phyloP scores from a whole-genome alignment of 2,797 vertebrate species.

The Manis javanica region DNA sequence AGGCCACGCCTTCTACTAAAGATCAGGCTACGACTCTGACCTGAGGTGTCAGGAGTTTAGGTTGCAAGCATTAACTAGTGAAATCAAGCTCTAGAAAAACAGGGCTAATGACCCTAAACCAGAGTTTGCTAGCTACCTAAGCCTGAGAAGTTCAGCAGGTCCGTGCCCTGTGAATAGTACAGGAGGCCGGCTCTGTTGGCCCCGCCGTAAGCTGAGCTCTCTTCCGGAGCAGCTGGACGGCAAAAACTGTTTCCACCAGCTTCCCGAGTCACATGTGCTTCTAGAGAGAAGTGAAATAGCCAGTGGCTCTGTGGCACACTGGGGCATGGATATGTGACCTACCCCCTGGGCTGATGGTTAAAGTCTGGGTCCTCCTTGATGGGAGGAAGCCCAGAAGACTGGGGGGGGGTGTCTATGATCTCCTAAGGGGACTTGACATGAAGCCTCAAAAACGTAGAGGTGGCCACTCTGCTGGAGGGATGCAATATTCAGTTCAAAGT shows the following conservation, averaged over 20 bases:
- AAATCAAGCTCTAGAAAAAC: background rate
- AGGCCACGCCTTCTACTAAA: background rate
- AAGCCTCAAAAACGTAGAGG: background rate
- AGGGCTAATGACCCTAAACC: background rate
- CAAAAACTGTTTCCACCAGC: background rate
- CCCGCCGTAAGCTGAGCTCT: background rate
- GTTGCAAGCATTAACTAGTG: background rate
- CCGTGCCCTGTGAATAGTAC: background rate
- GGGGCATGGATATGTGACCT: no score
- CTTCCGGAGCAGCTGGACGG: background rate
- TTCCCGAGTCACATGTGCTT: no score
- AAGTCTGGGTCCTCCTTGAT: background rate
- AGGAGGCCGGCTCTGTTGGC: background rate
- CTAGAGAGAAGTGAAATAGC: background rate
- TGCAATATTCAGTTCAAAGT: background rate
- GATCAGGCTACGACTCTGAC: background rate
- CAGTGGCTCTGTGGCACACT: background rate
- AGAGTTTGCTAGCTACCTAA: background rate
- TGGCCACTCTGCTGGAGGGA: background rate
- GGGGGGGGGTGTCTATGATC: background rate
- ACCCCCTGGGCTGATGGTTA: background rate
- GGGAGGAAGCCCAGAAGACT: background rate
- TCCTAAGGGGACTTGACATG: background rate
- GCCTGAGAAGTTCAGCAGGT: background rate
- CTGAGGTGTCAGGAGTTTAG: background rate